These are phyloP conservation scores for Proctacanthus coquilletti DNA, from an alignment of 1,140 invertebrate species.

Conservation along the genomic window DNA sequence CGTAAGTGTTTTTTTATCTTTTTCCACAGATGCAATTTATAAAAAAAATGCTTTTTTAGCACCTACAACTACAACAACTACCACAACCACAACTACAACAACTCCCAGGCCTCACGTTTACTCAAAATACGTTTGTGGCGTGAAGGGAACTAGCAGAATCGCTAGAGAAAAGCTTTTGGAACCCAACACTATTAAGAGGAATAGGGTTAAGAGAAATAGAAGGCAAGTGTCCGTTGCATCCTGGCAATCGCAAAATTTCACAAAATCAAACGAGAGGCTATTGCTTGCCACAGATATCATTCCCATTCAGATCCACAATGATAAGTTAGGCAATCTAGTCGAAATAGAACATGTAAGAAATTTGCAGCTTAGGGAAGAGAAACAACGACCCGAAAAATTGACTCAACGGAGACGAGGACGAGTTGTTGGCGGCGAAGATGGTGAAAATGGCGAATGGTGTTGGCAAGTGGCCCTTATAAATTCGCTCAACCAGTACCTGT, in stretches of 20 bases:
- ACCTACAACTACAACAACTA: constrained; percentile 14
- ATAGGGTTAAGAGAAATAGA: no score
- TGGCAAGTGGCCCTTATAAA: constrained; percentile 93
- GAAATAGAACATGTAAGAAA: constrained; percentile 8
- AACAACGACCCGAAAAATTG: constrained; percentile 3
- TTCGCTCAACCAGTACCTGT: constrained; percentile 86
- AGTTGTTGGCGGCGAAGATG: constrained; percentile 83
- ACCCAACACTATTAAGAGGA: no score
- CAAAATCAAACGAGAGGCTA: constrained; percentile 23
- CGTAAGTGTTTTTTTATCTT: no score
- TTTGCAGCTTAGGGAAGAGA: constrained; percentile 2
- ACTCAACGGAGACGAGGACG: constrained; percentile 34
- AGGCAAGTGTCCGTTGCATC: no score
- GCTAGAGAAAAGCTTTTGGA: no score
- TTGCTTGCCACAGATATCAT: constrained; percentile 27
- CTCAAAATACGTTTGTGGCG: constrained; percentile 82
- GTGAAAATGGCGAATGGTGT: constrained; percentile 82
- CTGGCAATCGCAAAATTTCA: no score
- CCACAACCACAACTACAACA: constrained; percentile 30
- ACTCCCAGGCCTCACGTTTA: constrained; percentile 54
- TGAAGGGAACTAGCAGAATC: constrained; percentile 48
- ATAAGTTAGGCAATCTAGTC: constrained; percentile 22
- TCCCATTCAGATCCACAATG: constrained; percentile 33
- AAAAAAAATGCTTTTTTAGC: no score
- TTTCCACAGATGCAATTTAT: no score